phyloP scores from a whole-genome alignment of 2,797 vertebrate species.

The Dallia pectoralis region DNA sequence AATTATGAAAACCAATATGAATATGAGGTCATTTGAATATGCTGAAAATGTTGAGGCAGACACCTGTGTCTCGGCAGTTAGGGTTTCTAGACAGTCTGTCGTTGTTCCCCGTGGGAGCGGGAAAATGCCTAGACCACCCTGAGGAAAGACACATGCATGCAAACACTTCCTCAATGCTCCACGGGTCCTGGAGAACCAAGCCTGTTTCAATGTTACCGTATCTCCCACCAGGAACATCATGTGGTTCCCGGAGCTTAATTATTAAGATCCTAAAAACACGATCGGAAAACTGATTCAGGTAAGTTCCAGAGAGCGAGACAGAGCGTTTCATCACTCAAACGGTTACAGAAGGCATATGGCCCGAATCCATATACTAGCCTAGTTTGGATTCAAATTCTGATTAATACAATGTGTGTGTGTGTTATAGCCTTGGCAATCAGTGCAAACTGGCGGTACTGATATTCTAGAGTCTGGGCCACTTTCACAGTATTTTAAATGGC shows the following conservation, averaged over 20 bases:
- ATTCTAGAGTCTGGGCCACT: too few relatives aligned
- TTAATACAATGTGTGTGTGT: neutral
- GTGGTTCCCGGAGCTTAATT: neutral
- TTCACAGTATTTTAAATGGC: too few relatives aligned
- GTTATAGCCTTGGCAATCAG: neutral
- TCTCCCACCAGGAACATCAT: neutral
- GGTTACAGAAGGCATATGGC: neutral
- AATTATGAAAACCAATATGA: neutral
- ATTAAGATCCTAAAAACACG: neutral
- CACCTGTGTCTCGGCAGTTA: neutral
- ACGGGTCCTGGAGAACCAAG: constrained; percentile 40
- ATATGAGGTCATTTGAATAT: neutral
- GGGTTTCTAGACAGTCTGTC: neutral
- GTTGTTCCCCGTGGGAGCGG: constrained; percentile 33
- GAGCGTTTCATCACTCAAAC: neutral
- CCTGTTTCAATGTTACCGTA: constrained; percentile 18
- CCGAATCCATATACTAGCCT: neutral
- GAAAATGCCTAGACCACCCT: constrained; percentile 43
- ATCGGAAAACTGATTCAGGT: neutral
- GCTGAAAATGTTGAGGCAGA: neutral
- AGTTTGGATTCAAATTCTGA: neutral
- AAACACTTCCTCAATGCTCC: constrained; percentile 37
- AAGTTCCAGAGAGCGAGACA: neutral
- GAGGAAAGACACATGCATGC: constrained; percentile 43
- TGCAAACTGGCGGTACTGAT: too few relatives aligned